Evolutionary conservation across 1,140 invertebrate species (phyloP).

Genomic region (Aphidius ervi): DNA sequence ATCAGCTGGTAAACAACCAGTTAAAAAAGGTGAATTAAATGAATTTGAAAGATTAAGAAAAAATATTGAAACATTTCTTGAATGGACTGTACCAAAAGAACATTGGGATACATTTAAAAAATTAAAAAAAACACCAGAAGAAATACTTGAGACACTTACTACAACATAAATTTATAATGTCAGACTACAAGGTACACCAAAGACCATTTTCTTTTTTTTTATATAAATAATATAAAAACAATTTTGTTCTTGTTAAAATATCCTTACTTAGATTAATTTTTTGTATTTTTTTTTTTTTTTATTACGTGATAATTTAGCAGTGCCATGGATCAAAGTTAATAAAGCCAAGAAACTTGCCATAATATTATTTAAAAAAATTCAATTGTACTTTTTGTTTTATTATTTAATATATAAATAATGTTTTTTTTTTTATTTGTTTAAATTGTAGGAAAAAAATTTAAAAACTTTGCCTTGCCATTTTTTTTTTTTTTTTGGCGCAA

Average conservation of each 20-base stretch:
- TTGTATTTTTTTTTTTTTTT: too few species aligned
- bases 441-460: too few species aligned
- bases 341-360: too few species aligned
- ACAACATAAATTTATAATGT: conserved; percentile 31
- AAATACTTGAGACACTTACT: conserved; percentile 71
- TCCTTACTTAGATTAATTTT: too few species aligned
- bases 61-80: conserved; percentile 73
- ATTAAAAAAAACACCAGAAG: conserved; percentile 70
- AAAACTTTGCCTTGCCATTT: too few species aligned
- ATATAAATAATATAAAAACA: background rate
- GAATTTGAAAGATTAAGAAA: conserved; percentile 61
- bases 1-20: conserved; percentile 66
- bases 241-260: background rate
- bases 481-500: too few species aligned
- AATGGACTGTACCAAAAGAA: conserved; percentile 75
- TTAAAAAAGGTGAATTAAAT: conserved; percentile 52
- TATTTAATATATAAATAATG: too few species aligned
- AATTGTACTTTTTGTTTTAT: too few species aligned
- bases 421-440: too few species aligned
- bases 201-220: background rate
- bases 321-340: too few species aligned
- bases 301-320: too few species aligned
- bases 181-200: background rate
- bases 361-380: too few species aligned
- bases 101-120: conserved; percentile 72